Evolutionary conservation across 2,113 vertebrate genomes (phyloP).

Genomic region (Zosterops japonicus): DNA sequence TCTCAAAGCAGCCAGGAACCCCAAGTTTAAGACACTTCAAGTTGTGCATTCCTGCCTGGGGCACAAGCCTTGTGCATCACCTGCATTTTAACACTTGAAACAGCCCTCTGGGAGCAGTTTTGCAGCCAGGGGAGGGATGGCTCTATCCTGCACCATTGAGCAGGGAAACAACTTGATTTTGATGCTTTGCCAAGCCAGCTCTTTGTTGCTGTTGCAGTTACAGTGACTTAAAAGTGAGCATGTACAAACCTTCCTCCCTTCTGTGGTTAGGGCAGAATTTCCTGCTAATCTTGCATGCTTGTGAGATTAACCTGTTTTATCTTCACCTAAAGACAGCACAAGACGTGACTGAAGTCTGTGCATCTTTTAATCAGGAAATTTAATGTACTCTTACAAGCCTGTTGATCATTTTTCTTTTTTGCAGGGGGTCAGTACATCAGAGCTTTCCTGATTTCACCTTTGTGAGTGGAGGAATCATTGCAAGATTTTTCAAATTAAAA

Average conservation of each 20-base stretch:
- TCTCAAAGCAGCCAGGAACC: not conserved
- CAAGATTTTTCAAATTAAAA: slow-evolving; percentile 83
- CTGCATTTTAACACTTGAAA: not conserved
- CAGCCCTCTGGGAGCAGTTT: not conserved
- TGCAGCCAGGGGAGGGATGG: not conserved
- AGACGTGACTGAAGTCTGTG: not conserved
- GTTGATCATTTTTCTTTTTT: not conserved
- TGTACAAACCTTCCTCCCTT: not conserved
- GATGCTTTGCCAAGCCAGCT: not conserved
- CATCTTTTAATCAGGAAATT: not conserved
- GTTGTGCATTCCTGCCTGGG: not conserved
- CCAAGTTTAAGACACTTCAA: not conserved
- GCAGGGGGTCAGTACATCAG: slow-evolving; percentile 92
- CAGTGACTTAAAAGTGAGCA: not conserved
- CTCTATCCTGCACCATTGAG: not conserved
- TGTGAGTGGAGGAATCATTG: slow-evolving; percentile 81
- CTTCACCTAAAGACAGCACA: not conserved
- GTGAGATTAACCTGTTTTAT: not conserved
- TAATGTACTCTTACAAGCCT: not conserved
- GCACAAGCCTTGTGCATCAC: not conserved
- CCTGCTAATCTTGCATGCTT: not conserved
- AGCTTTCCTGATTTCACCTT: slow-evolving; percentile 97
- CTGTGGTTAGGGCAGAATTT: not conserved
- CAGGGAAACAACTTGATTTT: not conserved
- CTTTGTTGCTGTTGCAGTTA: not conserved